A percentile compares a stretch with the other conserved stretches of the same genome.
phyloP scores from a whole-genome alignment of 2,888 invertebrate species.

The Campoplex capitator region DNA sequence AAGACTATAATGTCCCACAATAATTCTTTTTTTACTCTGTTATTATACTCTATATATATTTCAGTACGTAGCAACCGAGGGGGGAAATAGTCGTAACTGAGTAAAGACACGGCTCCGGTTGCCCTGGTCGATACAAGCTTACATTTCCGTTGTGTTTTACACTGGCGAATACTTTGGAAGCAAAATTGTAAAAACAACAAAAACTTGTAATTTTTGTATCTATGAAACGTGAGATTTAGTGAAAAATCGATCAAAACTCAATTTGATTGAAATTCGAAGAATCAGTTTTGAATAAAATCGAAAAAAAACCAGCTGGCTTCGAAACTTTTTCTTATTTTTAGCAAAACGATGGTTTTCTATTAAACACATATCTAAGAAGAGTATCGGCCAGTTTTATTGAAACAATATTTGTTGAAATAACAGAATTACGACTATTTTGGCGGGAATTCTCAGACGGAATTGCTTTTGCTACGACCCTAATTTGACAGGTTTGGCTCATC shows the following conservation, averaged over 20 bases:
- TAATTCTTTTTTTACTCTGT: conserved; percentile 26
- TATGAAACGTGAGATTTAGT: not conserved
- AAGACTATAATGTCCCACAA: conserved; percentile 30
- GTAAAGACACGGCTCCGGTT: not conserved
- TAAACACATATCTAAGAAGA: no score
- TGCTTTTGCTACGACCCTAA: no score
- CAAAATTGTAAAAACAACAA: not conserved
- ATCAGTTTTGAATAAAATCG: no score
- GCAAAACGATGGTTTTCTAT: no score
- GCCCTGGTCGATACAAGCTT: not conserved
- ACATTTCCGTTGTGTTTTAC: not conserved
- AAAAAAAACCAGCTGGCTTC: no score
- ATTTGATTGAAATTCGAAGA: no score
- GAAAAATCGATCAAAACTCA: not conserved
- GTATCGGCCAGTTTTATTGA: no score
- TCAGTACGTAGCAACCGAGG: conserved; percentile 8
- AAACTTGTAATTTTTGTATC: not conserved
- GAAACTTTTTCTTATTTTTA: no score
- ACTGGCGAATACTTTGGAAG: not conserved
- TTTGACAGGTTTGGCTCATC: no score
- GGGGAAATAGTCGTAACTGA: conserved; percentile 5
- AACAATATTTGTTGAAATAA: no score
- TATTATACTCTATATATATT: conserved; percentile 18
- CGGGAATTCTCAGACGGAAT: no score
- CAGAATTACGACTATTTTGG: no score